Evolutionary conservation across 2,797 vertebrate species (phyloP).

Genomic region (Typhlichthys subterraneus): DNA sequence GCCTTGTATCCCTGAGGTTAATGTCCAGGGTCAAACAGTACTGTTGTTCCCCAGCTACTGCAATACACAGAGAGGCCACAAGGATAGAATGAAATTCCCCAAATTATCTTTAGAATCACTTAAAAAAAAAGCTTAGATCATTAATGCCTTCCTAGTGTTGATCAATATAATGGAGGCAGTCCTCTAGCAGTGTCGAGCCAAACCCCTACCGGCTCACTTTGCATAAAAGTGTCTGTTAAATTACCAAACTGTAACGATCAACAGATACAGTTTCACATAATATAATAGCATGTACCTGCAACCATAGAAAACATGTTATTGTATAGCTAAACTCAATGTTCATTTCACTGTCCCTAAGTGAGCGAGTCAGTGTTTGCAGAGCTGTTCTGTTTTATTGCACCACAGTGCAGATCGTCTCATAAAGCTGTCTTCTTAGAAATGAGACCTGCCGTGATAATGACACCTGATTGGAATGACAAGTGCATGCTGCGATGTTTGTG

Average conservation of each 20-base stretch:
- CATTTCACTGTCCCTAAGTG: constrained; percentile 17
- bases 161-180: not conserved
- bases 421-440: constrained; percentile 59
- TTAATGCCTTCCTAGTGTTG: constrained; percentile 3
- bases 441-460: constrained; percentile 60
- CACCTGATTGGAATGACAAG: constrained; percentile 66
- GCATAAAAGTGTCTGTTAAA: too few relatives aligned
- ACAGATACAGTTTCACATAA: too few relatives aligned
- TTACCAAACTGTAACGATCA: too few relatives aligned
- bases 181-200: too few relatives aligned
- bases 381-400: constrained; percentile 56
- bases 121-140: constrained; percentile 17
- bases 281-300: not conserved
- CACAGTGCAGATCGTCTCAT: constrained; percentile 64
- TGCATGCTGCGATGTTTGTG: constrained; percentile 65
- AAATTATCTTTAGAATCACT: constrained; percentile 8
- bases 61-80: constrained; percentile 8
- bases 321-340: too few relatives aligned
- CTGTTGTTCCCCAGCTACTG: constrained; percentile 25
- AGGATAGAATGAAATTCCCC: constrained; percentile 26
- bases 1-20: constrained; percentile 36
- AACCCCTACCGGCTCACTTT: too few relatives aligned
- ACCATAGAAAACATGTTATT: constrained; percentile 1
- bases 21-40: constrained; percentile 52
- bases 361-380: constrained; percentile 24